Evolutionary conservation across 2,113 vertebrate genomes (phyloP).

Genomic region (Pteropus alecto): DNA sequence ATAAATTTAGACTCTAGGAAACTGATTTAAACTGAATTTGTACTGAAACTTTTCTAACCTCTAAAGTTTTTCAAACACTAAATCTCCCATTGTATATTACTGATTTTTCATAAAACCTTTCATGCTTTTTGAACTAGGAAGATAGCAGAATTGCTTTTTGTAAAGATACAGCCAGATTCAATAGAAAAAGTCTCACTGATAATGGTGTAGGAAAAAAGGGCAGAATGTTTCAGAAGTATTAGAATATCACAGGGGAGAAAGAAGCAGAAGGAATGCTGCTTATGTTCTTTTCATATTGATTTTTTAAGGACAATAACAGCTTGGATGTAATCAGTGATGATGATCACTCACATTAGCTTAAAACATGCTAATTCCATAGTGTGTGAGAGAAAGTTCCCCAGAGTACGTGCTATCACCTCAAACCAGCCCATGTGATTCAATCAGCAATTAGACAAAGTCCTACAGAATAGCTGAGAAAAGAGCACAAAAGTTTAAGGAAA

Average conservation of each 20-base stretch:
- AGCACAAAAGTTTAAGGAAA: conserved; percentile 41
- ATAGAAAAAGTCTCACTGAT: neutral
- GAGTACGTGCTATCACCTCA: neutral
- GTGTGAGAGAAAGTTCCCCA: neutral
- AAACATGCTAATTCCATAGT: neutral
- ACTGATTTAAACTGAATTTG: conserved; percentile 12
- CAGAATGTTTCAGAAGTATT: neutral
- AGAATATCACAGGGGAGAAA: neutral
- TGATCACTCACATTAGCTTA: neutral
- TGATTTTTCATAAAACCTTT: conserved; percentile 32
- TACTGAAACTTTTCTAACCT: conserved; percentile 1
- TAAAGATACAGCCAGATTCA: neutral
- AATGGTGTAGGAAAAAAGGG: neutral
- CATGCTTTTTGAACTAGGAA: conserved; percentile 7
- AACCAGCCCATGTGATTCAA: neutral
- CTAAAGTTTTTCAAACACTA: neutral
- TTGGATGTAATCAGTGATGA: neutral
- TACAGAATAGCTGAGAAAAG: neutral
- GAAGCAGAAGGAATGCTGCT: neutral
- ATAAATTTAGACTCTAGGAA: neutral
- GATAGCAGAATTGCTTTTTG: conserved; percentile 26
- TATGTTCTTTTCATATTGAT: conserved; percentile 6
- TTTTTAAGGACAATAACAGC: neutral
- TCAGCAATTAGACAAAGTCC: neutral
- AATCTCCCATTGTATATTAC: neutral